These are phyloP conservation scores for Melozone crissalis DNA, from an alignment of 2,113 vertebrate genomes.

Conservation along the genomic window DNA sequence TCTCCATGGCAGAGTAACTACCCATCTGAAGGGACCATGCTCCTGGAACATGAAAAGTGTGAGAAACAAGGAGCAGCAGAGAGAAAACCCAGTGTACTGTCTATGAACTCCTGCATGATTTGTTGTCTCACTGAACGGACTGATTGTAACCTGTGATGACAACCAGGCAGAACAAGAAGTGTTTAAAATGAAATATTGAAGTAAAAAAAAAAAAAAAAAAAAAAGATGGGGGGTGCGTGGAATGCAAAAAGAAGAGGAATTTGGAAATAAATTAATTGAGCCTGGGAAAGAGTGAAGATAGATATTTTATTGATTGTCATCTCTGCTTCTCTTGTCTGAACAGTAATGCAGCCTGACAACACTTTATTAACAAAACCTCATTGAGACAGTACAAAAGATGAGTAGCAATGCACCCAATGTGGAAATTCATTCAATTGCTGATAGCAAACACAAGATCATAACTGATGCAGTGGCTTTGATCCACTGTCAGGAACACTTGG, in stretches of 20 bases:
- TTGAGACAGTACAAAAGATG: neutral
- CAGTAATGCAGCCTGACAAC: neutral
- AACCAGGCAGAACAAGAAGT: neutral
- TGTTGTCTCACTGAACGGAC: neutral
- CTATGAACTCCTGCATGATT: neutral
- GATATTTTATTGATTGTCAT: neutral
- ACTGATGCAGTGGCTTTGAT: fast-evolving
- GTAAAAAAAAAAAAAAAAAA: neutral
- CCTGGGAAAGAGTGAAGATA: neutral
- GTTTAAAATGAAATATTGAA: neutral
- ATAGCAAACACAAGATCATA: neutral
- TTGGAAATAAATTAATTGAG: neutral
- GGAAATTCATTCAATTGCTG: neutral
- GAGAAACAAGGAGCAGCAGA: neutral
- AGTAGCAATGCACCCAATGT: fast-evolving
- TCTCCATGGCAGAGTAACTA: neutral
- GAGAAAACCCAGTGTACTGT: neutral
- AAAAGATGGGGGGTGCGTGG: fast-evolving
- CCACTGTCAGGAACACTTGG: neutral
- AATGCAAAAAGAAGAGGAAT: neutral
- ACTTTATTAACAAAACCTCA: neutral
- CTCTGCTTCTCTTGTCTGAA: neutral
- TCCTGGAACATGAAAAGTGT: neutral
- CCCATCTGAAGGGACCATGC: neutral
- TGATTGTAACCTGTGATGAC: neutral